phyloP scores from a whole-genome alignment of 2,888 invertebrate genomes.

The Nebria salina region DNA sequence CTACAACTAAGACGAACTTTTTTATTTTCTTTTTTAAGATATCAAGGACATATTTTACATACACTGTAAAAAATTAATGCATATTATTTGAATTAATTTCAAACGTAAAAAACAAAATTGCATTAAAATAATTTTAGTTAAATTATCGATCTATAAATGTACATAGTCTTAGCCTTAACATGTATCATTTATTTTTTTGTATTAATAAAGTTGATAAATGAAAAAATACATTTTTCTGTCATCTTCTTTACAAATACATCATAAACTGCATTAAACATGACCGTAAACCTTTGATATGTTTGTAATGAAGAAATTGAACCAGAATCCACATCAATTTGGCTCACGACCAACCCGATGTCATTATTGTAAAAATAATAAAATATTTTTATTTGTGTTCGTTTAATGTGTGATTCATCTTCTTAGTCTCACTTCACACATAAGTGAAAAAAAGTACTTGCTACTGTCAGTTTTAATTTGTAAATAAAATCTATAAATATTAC shows the following conservation, averaged over 20 bases:
- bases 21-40: background rate
- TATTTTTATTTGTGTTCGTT: background rate
- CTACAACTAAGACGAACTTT: background rate
- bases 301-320: background rate
- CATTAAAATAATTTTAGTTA: too few relatives aligned
- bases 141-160: too few relatives aligned
- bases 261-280: background rate
- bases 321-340: background rate
- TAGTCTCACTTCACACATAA: background rate
- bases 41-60: background rate
- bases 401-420: background rate
- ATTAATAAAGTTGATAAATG: too few relatives aligned
- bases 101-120: too few relatives aligned
- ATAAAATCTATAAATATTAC: background rate
- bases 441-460: background rate
- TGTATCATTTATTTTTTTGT: too few relatives aligned
- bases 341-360: background rate
- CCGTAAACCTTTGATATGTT: background rate
- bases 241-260: background rate
- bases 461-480: background rate
- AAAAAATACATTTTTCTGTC: too few relatives aligned
- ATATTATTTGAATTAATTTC: too few relatives aligned
- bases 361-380: background rate
- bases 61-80: too few relatives aligned
- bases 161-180: too few relatives aligned